Percentiles rank a stretch among this genome's conserved stretches.
Conservation (phyloP, 1,140 invertebrate genomes). For the Drosophila ficusphila region DNA sequence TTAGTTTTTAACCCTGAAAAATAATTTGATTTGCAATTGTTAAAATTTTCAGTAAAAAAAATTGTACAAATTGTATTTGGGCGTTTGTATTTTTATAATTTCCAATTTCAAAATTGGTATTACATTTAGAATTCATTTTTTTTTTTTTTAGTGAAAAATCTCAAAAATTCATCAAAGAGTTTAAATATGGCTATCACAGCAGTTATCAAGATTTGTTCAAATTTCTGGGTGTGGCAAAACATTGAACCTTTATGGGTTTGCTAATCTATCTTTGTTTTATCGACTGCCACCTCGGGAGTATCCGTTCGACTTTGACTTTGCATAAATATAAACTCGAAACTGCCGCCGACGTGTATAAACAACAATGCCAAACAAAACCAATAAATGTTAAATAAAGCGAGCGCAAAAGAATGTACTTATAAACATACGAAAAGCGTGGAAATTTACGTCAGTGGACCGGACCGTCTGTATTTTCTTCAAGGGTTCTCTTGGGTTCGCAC, state of each 20-base stretch:
- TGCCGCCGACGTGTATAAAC: slow-evolving; percentile 52
- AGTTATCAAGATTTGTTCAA: background rate
- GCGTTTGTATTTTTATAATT: too few species aligned
- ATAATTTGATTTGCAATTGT: background rate
- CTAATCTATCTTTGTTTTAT: slow-evolving; percentile 5
- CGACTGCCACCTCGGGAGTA: slow-evolving; percentile 25
- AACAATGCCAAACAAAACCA: slow-evolving; percentile 70
- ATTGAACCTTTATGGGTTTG: background rate
- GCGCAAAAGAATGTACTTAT: slow-evolving; percentile 26
- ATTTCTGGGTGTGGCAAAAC: background rate
- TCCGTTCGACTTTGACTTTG: slow-evolving; percentile 38
- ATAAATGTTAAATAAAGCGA: slow-evolving; percentile 70
- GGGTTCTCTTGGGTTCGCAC: slow-evolving; percentile 16
- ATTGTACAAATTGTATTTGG: too few species aligned
- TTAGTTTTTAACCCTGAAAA: too few species aligned
- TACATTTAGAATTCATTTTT: too few species aligned
- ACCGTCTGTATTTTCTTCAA: slow-evolving; percentile 16
- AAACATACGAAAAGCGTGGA: slow-evolving; percentile 39
- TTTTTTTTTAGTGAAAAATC: too few species aligned
- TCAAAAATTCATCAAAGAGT: too few species aligned
- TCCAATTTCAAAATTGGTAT: too few species aligned
- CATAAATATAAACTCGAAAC: slow-evolving; percentile 44
- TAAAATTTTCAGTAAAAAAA: background rate
- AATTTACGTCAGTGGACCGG: slow-evolving; percentile 66
- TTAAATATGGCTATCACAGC: too few species aligned